Base-by-base conservation (phyloP, 2,888 invertebrate species). In the Alcis repandata region DNA sequence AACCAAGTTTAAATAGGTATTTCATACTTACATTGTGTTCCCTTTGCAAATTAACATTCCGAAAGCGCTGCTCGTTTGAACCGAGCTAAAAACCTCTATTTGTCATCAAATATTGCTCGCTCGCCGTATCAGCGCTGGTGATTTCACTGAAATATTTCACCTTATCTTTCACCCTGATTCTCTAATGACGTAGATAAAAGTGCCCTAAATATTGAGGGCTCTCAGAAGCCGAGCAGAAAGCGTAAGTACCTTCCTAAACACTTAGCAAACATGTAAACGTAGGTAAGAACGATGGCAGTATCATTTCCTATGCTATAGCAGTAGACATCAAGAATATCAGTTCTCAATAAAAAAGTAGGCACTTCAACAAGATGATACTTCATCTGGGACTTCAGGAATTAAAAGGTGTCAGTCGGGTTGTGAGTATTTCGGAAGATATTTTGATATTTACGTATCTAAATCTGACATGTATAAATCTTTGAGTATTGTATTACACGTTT, bases 101-200 rank as follows among this genome's bases (percentile, higher is more conserved):
- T 72, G 71, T 77, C 74, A 74, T 75, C 74, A 70, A 72, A 72
- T 62, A 72, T 63, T 68, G 64, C 70, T 68, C 53, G 67, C 62
- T 48, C 51, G 11, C 71, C 70, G 71, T 76, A 70, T 65, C 68
- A 41, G 45, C 49, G 66, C 66, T 64, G 52, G 67, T 70, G 57
- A 72, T 65, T 69, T 65, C 63, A 40, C 38, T 63, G 67, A 67
- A 68, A 61, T 59, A 68, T 70, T 63, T 68, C 68, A 64, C 70
- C 69, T 73, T 63, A 63, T 68, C 53, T 60, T 62, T 65, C 54
- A 56, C 33, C 40, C 22, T 8, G 54, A 22, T 56, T 43, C 54
- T 41, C 40, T 40, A 53, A 43, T 41, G 54, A 56, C 43, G 43
- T 27, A 56, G 40, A 53, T 52, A 52, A 22, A 38, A 19, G 51